Conservation (phyloP, 1,140 invertebrate species). For the Euglossa dilemma region DNA sequence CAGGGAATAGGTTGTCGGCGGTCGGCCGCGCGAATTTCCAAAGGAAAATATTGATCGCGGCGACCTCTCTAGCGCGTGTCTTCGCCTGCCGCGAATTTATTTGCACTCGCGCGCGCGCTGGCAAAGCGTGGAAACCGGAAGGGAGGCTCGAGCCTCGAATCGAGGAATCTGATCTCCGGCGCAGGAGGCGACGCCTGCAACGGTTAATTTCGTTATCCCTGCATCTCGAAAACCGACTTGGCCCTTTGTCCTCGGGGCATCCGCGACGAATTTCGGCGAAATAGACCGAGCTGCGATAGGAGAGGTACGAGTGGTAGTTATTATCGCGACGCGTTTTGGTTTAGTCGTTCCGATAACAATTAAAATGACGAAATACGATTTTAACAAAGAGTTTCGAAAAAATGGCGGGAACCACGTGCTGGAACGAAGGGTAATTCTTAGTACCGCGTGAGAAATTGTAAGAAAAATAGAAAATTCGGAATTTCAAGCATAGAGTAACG, state of each 20-base stretch:
- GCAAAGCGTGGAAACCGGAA: too few relatives aligned
- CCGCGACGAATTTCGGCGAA: constrained; percentile 4
- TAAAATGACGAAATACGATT: too few relatives aligned
- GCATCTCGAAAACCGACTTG: constrained; percentile 30
- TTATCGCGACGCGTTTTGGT: too few relatives aligned
- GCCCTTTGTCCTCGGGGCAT: constrained; percentile 5
- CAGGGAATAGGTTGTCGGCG: constrained; percentile 15
- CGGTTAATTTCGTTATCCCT: constrained; percentile 36
- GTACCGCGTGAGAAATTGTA: too few relatives aligned
- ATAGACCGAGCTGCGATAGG: too few relatives aligned
- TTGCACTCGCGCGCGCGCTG: constrained; percentile 26
- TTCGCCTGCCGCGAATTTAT: constrained; percentile 31
- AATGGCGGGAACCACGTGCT: too few relatives aligned
- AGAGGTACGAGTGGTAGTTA: too few relatives aligned
- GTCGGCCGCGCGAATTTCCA: constrained; percentile 30
- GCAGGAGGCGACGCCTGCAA: not conserved
- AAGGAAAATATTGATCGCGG: constrained; percentile 46
- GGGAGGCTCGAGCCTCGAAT: constrained; percentile 9
- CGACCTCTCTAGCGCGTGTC: constrained; percentile 11
- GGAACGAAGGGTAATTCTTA: too few relatives aligned
- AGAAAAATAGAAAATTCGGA: too few relatives aligned
- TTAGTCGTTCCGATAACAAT: too few relatives aligned
- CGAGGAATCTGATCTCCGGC: constrained; percentile 15
- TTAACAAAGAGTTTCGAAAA: too few relatives aligned
- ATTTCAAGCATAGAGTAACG: too few relatives aligned